Base-by-base conservation (phyloP, 2,888 invertebrate species). In the Callimorpha dominula region DNA sequence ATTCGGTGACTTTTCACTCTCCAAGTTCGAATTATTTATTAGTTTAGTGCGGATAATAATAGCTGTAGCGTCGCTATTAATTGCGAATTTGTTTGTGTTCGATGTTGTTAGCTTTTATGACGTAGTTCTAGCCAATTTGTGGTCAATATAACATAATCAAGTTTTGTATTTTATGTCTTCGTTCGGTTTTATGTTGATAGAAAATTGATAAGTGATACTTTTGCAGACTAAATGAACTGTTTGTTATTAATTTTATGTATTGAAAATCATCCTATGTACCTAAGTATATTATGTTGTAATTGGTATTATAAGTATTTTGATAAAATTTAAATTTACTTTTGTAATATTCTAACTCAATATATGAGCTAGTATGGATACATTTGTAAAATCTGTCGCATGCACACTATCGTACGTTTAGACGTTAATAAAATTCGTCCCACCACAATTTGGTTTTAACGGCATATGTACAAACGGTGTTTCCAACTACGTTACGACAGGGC, bases 371-470 rank as follows among this genome's bases (percentile, higher is more conserved):
- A 57, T 57, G 57, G n/a, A 52, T 63, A 31, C 31, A 43, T 54
- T 15, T 46, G 50, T 43, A 40, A 63, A 70, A 67, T 49, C 17
- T 46, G 54, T 49, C 43, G 60, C 46, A 68, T n/a, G 52, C 49
- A 62, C 54, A 54, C 20, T n/a, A 70, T 60, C 20, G 43, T 64
- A 68, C 68, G 57, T 71, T 60, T 40, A 71, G 52, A 70, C 70
- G 66, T 75, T 79, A 78, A 78, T 82, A 84, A 86, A 84, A 75
- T 75, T 74, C 75, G 71, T 75, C 82, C 79, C 84, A 83, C 88
- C 87, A 88, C 89, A 90, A 89, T 89, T 87, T 87, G 85, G 84
- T 86, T 88, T 81, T 83, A 89, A 89, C 87, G 83, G 75, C 75
- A 78, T 85, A 80, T 87, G 81, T 82, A 83, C 85, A 85, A 85